Percentiles rank a stretch among this genome's conserved stretches.
These are phyloP conservation scores for Calosoma granatense DNA, from an alignment of 1,140 invertebrate genomes.

Conservation along the genomic window DNA sequence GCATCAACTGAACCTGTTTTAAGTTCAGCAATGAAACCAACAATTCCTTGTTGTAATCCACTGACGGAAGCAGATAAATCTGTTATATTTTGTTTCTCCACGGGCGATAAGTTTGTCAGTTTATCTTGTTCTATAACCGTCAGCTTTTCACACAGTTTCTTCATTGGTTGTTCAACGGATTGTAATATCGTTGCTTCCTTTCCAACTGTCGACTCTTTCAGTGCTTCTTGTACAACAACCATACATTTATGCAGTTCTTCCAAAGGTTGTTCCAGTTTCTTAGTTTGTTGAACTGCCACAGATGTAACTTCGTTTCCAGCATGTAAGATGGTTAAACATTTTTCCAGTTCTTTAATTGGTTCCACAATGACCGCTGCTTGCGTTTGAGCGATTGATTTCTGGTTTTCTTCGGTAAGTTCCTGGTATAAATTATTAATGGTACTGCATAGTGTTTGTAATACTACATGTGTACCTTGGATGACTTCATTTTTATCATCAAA, in stretches of 20 bases:
- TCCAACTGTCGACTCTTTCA: not conserved
- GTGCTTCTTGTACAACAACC: not conserved
- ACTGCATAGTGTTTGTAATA: no score
- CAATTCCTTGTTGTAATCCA: slow-evolving; percentile 4
- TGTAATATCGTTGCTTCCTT: not conserved
- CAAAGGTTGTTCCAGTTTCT: not conserved
- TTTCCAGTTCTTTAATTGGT: not conserved
- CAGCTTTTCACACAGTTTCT: not conserved
- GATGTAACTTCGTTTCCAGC: not conserved
- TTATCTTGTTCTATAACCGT: not conserved
- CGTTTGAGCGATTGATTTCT: not conserved
- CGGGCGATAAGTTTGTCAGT: not conserved
- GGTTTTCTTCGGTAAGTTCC: not conserved
- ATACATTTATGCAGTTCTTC: not conserved
- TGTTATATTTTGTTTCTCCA: not conserved
- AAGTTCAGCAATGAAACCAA: not conserved
- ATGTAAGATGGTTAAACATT: not conserved
- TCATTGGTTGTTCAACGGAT: not conserved
- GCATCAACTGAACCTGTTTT: not conserved
- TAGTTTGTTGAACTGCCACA: not conserved
- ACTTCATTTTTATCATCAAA: no score
- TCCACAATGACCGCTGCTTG: not conserved
- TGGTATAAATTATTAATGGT: no score
- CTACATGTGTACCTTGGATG: no score
- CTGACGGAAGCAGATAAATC: not conserved